Evolutionary conservation across 2,888 invertebrate genomes (phyloP), one percentile per base, ranked within the genome.

Genomic region (Melinaea menophilus): DNA sequence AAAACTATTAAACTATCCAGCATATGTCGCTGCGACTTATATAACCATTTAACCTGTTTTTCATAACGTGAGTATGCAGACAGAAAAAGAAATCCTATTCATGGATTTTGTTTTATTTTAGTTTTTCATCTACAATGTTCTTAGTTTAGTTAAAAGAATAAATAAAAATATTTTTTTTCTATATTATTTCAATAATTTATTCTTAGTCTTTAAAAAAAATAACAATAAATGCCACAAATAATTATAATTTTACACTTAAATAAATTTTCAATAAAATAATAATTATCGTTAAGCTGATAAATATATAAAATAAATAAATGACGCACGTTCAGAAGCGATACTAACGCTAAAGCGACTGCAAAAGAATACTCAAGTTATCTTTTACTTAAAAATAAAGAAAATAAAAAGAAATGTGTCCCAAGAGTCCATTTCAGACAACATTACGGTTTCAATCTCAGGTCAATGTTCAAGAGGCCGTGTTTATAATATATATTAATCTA

Each of bases 401-500:
- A 61, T 56, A 64, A 56, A 64, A 61, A 65, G 54, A 58, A 61
- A 55, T 51, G 58, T 48, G 34, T 58, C 58, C 56, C 58, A 58
- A 56, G 62, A 58, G 48, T 55, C 62, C 59, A 65, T 65, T 62
- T 59, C 57, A 58, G 55, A 62, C 48, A 58, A 37, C 62, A 62
- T 67, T 60, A 62, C 60, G 62, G 60, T 64, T 67, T 64, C 62
- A 67, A 67, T 67, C 62, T 64, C 64, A 62, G 67, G 58, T 64
- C 65, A 63, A 62, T 64, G 62, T 60, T 62, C 60, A 57, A 60
- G 59, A 62, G 60, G 31, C 54, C 51, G 55, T 60, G 67, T 64
- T n/a, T 67, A 67, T 64, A 64, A 67, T 51, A 51, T 64, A 58
- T 67, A 62, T 67, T 67, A 67, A 67, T 65, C 65, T 65, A 59